Evolutionary conservation across 2,888 invertebrate genomes (phyloP).

Genomic region (Caenorhabditis becei): DNA sequence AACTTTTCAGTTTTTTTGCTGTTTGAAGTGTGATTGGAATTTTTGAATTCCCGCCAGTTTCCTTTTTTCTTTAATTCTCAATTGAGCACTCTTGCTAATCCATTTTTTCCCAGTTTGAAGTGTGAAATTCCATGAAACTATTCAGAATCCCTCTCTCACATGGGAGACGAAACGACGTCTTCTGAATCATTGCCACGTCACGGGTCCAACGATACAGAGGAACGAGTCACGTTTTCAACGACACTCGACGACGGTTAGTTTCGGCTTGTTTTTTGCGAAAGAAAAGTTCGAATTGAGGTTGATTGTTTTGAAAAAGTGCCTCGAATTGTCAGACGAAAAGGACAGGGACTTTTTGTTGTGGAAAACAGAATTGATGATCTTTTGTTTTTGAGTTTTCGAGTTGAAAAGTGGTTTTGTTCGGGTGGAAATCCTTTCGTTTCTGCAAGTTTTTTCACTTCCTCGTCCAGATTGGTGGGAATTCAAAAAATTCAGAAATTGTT

Average conservation of each 20-base stretch:
- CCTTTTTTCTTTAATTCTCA: background rate
- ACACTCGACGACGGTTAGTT: slow-evolving; percentile 29
- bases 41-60: no score
- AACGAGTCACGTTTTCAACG: slow-evolving; percentile 43
- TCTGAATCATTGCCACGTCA: slow-evolving; percentile 25
- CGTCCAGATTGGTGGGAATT: no score
- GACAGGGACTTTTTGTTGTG: background rate
- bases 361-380: background rate
- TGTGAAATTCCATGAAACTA: no score
- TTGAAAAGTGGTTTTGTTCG: no score
- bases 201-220: slow-evolving; percentile 37
- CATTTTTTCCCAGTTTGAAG: background rate
- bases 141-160: background rate
- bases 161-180: slow-evolving; percentile 39
- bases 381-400: background rate
- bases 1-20: no score
- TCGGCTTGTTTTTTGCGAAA: background rate
- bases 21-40: no score
- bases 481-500: no score
- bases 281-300: background rate
- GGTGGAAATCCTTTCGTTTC: no score
- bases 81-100: background rate
- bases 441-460: no score
- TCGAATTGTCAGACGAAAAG: background rate
- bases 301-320: background rate